Evolutionary conservation across 1,140 invertebrate genomes (phyloP).

Genomic region (Cydia fagiglandana): DNA sequence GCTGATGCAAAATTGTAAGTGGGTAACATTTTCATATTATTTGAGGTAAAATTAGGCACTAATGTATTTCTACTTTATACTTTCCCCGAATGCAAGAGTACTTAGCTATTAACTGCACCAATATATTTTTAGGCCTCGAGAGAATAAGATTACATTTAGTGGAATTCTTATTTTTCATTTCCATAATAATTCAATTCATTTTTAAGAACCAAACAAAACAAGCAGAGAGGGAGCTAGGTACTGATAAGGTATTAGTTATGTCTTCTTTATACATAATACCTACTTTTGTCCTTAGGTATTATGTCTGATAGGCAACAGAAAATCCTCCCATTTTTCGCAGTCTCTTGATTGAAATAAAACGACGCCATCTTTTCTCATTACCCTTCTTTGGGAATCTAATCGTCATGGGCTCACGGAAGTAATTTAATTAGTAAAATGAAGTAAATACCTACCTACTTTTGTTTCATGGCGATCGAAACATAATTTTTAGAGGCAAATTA

Average conservation of each 20-base stretch:
- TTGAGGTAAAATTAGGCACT: neutral
- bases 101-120: too few species aligned
- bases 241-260: too few species aligned
- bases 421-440: neutral
- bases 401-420: neutral
- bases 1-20: neutral
- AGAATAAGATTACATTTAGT: too few species aligned
- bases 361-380: constrained; percentile 37
- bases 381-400: neutral
- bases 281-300: too few species aligned
- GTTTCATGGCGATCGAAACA: neutral
- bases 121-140: too few species aligned
- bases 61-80: neutral
- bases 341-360: constrained; percentile 35
- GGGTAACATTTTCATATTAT: neutral
- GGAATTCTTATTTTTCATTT: too few species aligned
- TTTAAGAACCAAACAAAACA: too few species aligned
- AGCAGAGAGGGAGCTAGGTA: too few species aligned
- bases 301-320: neutral
- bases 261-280: too few species aligned
- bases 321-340: neutral
- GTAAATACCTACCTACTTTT: neutral
- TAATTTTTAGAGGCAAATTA: too few species aligned
- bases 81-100: neutral
- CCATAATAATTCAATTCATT: too few species aligned